These are phyloP conservation scores for Antechinus stuartii DNA, from an alignment of 2,113 vertebrate genomes.

Conservation along the genomic window DNA sequence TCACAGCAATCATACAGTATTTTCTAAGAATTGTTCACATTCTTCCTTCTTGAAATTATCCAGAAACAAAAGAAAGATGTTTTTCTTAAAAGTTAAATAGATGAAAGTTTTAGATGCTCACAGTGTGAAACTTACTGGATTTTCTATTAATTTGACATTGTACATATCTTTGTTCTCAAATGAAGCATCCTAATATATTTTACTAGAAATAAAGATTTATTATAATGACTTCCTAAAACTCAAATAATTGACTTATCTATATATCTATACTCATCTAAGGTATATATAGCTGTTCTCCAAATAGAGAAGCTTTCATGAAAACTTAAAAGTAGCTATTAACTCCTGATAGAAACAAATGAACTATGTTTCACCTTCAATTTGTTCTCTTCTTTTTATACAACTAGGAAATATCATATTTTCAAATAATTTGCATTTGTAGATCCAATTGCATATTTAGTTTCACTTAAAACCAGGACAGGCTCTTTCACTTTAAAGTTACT, in stretches of 20 bases:
- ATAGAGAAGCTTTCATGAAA: not conserved
- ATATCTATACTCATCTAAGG: not conserved
- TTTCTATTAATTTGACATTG: constrained; percentile 35
- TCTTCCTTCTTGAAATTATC: constrained; percentile 13
- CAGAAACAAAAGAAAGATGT: constrained; percentile 25
- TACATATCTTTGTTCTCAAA: constrained; percentile 11
- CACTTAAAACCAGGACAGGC: not conserved
- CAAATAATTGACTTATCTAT: constrained; percentile 20
- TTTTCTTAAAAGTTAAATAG: not conserved
- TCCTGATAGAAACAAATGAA: not conserved
- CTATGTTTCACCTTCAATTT: not conserved
- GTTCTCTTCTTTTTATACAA: not conserved
- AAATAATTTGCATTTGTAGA: constrained; percentile 23
- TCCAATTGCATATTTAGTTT: not conserved
- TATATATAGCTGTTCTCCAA: constrained; percentile 33
- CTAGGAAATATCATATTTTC: not conserved
- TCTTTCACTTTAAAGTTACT: constrained; percentile 27
- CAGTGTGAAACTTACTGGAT: constrained; percentile 5
- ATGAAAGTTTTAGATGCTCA: constrained; percentile 2
- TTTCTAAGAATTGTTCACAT: constrained; percentile 21
- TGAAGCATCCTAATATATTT: constrained; percentile 42
- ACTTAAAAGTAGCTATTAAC: constrained; percentile 2
- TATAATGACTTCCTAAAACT: not conserved
- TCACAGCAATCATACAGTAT: constrained; percentile 2
- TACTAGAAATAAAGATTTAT: constrained; percentile 35